Conservation (phyloP, 1,140 invertebrate species). For the Portunus trituberculatus region DNA sequence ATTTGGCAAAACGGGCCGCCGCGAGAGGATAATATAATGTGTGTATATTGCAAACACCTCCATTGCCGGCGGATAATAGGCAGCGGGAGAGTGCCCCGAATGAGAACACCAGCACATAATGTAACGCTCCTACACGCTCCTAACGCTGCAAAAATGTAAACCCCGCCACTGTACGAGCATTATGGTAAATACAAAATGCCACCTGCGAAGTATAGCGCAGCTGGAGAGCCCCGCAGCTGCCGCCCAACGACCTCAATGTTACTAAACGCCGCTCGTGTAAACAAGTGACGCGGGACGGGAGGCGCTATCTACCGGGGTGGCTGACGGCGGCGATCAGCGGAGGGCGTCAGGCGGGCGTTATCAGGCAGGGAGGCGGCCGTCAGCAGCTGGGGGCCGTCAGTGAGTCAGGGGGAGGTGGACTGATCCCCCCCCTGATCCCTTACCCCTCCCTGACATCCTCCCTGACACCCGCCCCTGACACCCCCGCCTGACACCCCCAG, state of each 20-base stretch:
- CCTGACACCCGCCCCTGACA: too few relatives aligned
- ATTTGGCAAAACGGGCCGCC: too few relatives aligned
- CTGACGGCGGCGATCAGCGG: background rate
- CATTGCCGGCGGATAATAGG: too few relatives aligned
- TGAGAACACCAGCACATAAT: too few relatives aligned
- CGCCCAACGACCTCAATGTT: slow-evolving; percentile 40
- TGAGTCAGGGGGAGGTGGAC: background rate
- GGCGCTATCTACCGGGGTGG: background rate
- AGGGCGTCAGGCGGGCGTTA: background rate
- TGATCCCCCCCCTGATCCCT: background rate
- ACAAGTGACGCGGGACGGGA: background rate
- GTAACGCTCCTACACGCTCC: too few relatives aligned
- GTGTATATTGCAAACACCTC: too few relatives aligned
- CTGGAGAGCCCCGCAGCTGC: background rate
- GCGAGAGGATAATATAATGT: too few relatives aligned
- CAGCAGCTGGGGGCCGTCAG: slow-evolving; percentile 25
- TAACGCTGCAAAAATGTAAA: too few relatives aligned
- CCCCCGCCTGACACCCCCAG: background rate
- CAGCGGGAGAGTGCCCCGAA: too few relatives aligned
- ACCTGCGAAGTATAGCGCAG: background rate
- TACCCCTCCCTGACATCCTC: too few relatives aligned
- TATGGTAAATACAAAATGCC: slow-evolving; percentile 5
- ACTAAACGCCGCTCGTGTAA: background rate
- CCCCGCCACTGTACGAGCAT: too few relatives aligned
- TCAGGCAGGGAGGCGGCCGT: background rate